These are phyloP conservation scores for Pegea sp. DNA, from an alignment of 23 tunicate species.

Conservation along the genomic window DNA sequence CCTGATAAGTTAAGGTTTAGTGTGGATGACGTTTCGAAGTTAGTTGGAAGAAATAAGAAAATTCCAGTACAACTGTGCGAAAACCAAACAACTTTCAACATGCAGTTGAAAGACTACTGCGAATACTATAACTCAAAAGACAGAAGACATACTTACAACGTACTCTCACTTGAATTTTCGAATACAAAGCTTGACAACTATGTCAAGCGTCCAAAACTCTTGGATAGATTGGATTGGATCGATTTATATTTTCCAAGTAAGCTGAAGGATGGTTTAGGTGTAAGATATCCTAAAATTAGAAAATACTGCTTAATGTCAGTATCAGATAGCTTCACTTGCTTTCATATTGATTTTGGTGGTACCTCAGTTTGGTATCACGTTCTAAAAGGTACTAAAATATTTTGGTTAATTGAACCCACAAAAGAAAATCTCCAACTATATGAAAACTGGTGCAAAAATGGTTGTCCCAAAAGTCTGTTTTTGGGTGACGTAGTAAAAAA, in stretches of 20 bases:
- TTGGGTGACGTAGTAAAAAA: constrained; percentile 79
- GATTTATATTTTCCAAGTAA: constrained; percentile 87
- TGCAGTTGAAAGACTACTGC: constrained; percentile 73
- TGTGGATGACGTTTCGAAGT: constrained; percentile 42
- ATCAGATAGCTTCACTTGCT: constrained; percentile 79
- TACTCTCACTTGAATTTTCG: constrained; percentile 88
- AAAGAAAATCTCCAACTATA: constrained; percentile 48
- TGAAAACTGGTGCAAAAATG: constrained; percentile 81
- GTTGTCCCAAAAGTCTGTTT: constrained; percentile 68
- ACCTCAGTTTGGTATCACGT: too few species aligned
- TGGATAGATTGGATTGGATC: constrained; percentile 76
- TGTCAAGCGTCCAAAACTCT: constrained; percentile 57
- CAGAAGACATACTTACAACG: constrained; percentile 68
- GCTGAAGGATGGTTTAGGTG: constrained; percentile 23
- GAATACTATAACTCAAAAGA: constrained; percentile 45
- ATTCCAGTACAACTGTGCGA: constrained; percentile 85
- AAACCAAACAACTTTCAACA: constrained; percentile 80
- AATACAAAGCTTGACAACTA: constrained; percentile 36
- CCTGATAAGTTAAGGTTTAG: constrained; percentile 57
- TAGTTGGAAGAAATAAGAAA: constrained; percentile 70
- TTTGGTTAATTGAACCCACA: constrained; percentile 94
- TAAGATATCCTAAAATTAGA: constrained; percentile 90
- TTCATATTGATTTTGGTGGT: too few species aligned
- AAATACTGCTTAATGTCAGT: constrained; percentile 97
- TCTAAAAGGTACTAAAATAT: constrained; percentile 76